Evolutionary conservation across 2,888 invertebrate species (phyloP).

Genomic region (Andrena flavipes): DNA sequence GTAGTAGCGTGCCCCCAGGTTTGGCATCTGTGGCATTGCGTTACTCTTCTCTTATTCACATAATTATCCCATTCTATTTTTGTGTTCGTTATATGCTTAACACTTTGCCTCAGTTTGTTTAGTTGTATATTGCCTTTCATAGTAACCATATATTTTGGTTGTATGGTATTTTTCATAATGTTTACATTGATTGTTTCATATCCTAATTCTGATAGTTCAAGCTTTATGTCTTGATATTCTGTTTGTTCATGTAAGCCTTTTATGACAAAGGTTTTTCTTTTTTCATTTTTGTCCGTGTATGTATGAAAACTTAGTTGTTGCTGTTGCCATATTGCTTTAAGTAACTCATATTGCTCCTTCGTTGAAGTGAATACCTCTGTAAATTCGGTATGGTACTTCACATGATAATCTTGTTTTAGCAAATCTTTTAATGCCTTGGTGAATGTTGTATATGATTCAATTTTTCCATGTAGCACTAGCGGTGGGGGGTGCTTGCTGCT

Average conservation of each 20-base stretch:
- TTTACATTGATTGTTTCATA: neutral
- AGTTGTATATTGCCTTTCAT: neutral
- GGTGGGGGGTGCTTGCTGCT: neutral
- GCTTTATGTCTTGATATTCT: neutral
- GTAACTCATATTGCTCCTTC: neutral
- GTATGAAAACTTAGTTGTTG: neutral
- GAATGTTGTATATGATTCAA: neutral
- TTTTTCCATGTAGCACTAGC: neutral
- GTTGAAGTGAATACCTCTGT: neutral
- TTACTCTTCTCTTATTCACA: slow-evolving; percentile 61
- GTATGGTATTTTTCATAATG: neutral
- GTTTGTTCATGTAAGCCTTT: neutral
- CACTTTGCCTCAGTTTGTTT: neutral
- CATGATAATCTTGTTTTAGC: neutral
- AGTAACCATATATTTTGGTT: slow-evolving; percentile 6
- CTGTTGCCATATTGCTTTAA: neutral
- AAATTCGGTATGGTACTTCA: neutral
- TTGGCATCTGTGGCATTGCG: slow-evolving; percentile 75
- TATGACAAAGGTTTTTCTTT: slow-evolving; percentile 2
- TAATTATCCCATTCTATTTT: slow-evolving; percentile 37
- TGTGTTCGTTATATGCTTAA: neutral
- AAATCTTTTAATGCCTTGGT: neutral
- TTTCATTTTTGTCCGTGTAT: slow-evolving; percentile 9
- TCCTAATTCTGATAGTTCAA: neutral
- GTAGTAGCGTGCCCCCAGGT: slow-evolving; percentile 73